A percentile compares a stretch with the other conserved stretches of the same genome.
These are phyloP conservation scores for Rhinolophus sinicus DNA, from an alignment of 2,113 vertebrate species.

Conservation along the genomic window DNA sequence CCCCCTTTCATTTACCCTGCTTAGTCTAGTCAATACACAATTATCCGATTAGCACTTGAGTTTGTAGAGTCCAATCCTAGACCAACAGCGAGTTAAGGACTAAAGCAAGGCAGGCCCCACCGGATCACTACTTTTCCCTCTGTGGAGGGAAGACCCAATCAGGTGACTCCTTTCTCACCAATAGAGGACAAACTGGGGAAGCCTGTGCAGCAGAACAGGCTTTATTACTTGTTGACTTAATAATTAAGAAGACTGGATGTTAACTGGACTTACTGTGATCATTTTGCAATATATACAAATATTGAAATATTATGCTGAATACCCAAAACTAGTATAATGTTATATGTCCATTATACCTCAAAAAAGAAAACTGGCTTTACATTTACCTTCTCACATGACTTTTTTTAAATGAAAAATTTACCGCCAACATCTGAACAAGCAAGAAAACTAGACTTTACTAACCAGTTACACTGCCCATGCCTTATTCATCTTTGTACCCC, in stretches of 20 bases:
- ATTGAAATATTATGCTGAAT: not conserved
- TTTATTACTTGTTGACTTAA: not conserved
- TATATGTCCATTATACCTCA: not conserved
- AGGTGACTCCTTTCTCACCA: not conserved
- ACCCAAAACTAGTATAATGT: not conserved
- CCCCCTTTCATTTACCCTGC: not conserved
- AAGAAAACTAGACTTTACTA: not conserved
- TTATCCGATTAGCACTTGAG: not conserved
- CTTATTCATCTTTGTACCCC: not conserved
- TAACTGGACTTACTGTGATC: not conserved
- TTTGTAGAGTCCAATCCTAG: not conserved
- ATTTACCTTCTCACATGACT: not conserved
- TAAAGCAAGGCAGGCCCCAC: not conserved
- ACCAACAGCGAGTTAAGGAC: not conserved
- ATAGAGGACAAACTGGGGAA: not conserved
- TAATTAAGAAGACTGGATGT: not conserved
- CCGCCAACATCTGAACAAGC: not conserved
- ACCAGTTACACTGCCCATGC: not conserved
- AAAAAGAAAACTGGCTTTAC: not conserved
- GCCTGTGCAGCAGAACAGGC: not conserved
- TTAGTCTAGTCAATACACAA: not conserved
- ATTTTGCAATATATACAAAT: not conserved
- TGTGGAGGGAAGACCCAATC: not conserved
- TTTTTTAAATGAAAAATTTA: constrained; percentile 18
- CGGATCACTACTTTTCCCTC: not conserved